phyloP scores from a whole-genome alignment of 1,140 invertebrate species.

The Bursaphelenchus mucronatus region DNA sequence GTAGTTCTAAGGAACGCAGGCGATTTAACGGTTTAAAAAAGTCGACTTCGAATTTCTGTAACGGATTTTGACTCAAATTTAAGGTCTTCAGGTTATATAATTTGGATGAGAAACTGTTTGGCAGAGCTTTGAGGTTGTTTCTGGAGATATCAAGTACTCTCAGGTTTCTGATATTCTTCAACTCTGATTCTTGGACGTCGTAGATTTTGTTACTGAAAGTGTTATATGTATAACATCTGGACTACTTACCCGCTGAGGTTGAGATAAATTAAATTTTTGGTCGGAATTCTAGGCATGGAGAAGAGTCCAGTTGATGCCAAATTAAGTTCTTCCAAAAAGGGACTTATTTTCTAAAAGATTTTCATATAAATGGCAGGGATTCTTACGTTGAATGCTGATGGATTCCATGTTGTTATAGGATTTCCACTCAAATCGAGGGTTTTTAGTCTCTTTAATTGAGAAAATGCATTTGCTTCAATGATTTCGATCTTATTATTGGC shows the following conservation, averaged over 20 bases:
- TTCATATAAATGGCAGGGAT: neutral
- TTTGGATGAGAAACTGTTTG: slow-evolving; percentile 19
- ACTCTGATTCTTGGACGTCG: slow-evolving; percentile 22
- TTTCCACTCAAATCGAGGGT: slow-evolving; percentile 38
- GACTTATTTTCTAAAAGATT: slow-evolving; percentile 32
- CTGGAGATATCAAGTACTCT: slow-evolving; percentile 24
- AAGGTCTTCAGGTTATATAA: slow-evolving; percentile 29
- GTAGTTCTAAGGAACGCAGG: slow-evolving; percentile 30
- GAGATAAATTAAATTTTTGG: slow-evolving; percentile 20
- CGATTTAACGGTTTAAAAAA: slow-evolving; percentile 36
- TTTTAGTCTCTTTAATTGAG: slow-evolving; percentile 24
- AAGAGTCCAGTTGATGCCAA: slow-evolving; percentile 43
- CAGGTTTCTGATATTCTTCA: slow-evolving; percentile 29
- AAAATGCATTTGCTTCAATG: slow-evolving; percentile 39
- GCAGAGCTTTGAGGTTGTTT: slow-evolving; percentile 31
- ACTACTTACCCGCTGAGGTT: slow-evolving; percentile 34
- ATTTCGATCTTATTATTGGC: slow-evolving; percentile 39
- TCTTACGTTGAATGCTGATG: slow-evolving; percentile 35
- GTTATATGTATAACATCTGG: neutral
- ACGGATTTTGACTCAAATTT: slow-evolving; percentile 34
- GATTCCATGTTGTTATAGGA: slow-evolving; percentile 45
- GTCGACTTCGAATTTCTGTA: slow-evolving; percentile 21
- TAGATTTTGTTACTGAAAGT: slow-evolving; percentile 35
- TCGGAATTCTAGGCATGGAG: slow-evolving; percentile 36
- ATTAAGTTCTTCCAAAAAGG: slow-evolving; percentile 26